A percentile compares a stretch with the other conserved stretches of the same genome.
Conservation (phyloP, 2,113 vertebrate genomes). For the Sinocyclocheilus rhinocerous region DNA sequence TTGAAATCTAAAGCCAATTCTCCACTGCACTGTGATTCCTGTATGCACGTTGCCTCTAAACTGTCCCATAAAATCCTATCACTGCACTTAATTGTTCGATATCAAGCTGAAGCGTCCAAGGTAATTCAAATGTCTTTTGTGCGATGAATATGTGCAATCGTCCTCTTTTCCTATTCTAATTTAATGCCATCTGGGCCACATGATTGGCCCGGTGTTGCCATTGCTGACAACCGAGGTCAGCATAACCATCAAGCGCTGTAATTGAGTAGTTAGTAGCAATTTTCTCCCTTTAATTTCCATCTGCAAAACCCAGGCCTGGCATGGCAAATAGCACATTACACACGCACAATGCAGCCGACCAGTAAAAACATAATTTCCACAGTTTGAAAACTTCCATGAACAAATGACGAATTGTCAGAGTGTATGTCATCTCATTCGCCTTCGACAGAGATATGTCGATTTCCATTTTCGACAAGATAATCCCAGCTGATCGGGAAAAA, state of each 20-base stretch:
- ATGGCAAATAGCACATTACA: constrained; percentile 83
- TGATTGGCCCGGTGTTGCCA: constrained; percentile 82
- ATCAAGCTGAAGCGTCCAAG: constrained; percentile 79
- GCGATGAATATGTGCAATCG: constrained; percentile 80
- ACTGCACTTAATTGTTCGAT: constrained; percentile 81
- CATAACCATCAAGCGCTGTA: constrained; percentile 80
- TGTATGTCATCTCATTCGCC: constrained; percentile 64
- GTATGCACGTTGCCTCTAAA: constrained; percentile 73
- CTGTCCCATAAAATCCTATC: constrained; percentile 77
- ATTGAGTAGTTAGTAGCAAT: constrained; percentile 86
- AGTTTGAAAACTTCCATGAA: constrained; percentile 80
- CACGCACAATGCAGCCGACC: constrained; percentile 72
- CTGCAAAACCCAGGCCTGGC: constrained; percentile 77
- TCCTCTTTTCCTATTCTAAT: constrained; percentile 80
- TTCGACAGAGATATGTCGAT: too few species aligned
- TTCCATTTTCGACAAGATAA: neutral
- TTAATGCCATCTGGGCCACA: constrained; percentile 78
- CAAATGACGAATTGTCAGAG: constrained; percentile 70
- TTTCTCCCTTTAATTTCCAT: constrained; percentile 82
- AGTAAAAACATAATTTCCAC: constrained; percentile 80
- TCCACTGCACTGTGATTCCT: constrained; percentile 57
- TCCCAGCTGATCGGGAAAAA: neutral
- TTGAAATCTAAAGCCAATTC: constrained; percentile 72
- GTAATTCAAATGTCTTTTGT: constrained; percentile 81
- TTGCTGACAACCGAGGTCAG: constrained; percentile 79